phyloP scores from a whole-genome alignment of 2,888 invertebrate species.

The Cephus nigrinus region DNA sequence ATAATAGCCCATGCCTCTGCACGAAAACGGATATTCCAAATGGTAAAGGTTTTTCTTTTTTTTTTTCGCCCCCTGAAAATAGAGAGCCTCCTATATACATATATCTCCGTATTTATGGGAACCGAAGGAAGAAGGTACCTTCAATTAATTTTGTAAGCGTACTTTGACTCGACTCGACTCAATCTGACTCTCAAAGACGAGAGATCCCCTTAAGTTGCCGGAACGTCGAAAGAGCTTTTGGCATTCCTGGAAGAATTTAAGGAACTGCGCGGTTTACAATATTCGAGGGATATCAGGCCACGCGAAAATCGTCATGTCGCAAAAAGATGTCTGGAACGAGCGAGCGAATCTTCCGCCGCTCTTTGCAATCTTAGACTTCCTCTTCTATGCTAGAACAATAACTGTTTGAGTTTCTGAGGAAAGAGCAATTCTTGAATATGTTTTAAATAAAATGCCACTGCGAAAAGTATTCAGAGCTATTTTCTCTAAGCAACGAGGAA shows the following conservation, averaged over 20 bases:
- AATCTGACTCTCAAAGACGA: neutral
- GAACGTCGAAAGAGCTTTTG: neutral
- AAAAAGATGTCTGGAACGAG: neutral
- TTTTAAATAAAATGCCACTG: neutral
- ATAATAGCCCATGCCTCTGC: conserved; percentile 8
- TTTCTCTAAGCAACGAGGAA: conserved; percentile 2
- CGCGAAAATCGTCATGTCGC: neutral
- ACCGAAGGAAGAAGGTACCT: neutral
- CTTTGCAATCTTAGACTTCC: neutral
- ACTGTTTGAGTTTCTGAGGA: neutral
- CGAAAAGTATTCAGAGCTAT: neutral
- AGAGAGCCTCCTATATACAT: neutral
- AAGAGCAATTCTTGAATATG: neutral
- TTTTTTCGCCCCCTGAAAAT: neutral
- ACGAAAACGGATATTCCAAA: neutral
- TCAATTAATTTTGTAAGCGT: neutral
- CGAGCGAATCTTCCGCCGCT: neutral
- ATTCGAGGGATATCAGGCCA: neutral
- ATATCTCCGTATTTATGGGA: neutral
- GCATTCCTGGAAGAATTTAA: neutral
- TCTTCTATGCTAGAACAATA: neutral
- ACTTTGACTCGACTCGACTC: neutral
- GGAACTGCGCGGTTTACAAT: neutral
- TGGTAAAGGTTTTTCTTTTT: neutral
- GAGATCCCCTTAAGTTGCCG: neutral